Base-by-base conservation (phyloP, 2,113 vertebrate species). In the Brachyhypopomus occidentalis region DNA sequence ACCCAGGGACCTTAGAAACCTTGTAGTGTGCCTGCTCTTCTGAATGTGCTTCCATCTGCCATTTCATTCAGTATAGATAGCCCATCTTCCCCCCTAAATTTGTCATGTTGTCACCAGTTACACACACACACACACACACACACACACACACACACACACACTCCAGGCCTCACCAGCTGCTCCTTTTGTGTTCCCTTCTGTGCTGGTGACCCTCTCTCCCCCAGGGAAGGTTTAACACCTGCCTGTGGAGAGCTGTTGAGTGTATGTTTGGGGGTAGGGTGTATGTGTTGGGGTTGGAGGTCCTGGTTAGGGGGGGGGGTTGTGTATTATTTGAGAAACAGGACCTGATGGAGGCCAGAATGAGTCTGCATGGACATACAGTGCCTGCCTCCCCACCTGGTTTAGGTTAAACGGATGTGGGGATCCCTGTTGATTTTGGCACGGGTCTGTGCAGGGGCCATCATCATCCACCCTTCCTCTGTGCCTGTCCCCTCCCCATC, bases 161-260 rank as follows among this genome's bases (percentile, higher is more conserved):
- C 41, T 72, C 77, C 67, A 83, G 78, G 23, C 52, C 69, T 80
- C 84, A 74, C 77, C 84, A 85, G 77, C 84, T 79, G 81, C 80
- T 82, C 71, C 84, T 79, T 82, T 82, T 85, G 81, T 82, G 41
- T 34, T 81, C 79, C 73, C 70, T 70, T 85, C 78, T 83, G 77
- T 83, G 74, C 2, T 36, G 19, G 19, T 75, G 82, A 82, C 84
- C 83, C 38, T 56, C 80, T 75, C 58, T 85, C 64, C 84, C 90
- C 75, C 89, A 77, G 55, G 88, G 91, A 89, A 82, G 84, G 85
- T 87, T 91, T 89, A 90, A 90, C 90, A 91, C 91, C 91, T 93
- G 91, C 88, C 86, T 77, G 80, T 85, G 70, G 84, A 83, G 88
- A 88, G 89, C 79, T 90, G 81, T 73, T 80, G 14, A 67, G 76